A percentile compares a stretch with the other conserved stretches of the same genome.
These are phyloP conservation scores for Macaria liturata DNA, from an alignment of 2,888 invertebrate species.

Conservation along the genomic window DNA sequence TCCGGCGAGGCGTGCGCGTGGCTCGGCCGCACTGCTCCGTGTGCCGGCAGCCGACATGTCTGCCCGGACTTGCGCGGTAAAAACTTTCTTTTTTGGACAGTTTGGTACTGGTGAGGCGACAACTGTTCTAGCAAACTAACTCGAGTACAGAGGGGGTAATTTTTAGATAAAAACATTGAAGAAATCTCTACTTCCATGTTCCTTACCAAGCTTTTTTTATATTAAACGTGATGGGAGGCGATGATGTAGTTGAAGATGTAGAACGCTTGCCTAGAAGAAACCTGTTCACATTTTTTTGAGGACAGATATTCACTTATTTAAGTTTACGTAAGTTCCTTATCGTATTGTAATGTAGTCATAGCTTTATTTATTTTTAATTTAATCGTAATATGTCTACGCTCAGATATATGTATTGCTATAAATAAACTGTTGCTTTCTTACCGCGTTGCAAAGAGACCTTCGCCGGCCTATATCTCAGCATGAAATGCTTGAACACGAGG, in stretches of 20 bases:
- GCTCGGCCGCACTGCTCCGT: slow-evolving; percentile 42
- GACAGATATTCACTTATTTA: too few species aligned
- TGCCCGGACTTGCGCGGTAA: slow-evolving; percentile 67
- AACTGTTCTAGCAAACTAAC: slow-evolving; percentile 16
- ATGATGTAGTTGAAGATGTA: too few species aligned
- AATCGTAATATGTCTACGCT: too few species aligned
- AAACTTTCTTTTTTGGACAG: slow-evolving; percentile 47
- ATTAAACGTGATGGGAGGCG: too few species aligned
- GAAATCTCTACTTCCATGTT: too few species aligned
- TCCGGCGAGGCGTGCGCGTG: slow-evolving; percentile 27
- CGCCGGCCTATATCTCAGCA: slow-evolving; percentile 15
- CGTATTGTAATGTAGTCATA: too few species aligned
- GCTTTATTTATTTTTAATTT: too few species aligned
- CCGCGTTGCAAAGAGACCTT: slow-evolving; percentile 12
- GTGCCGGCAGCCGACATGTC: slow-evolving; percentile 29
- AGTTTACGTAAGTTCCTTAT: too few species aligned
- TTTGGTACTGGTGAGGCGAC: slow-evolving; percentile 46
- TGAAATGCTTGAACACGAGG: slow-evolving; percentile 11
- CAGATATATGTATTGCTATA: not conserved
- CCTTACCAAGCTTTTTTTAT: too few species aligned
- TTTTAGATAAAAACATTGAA: too few species aligned
- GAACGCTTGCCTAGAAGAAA: too few species aligned
- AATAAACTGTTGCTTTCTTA: slow-evolving; percentile 2
- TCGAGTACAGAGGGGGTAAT: not conserved
- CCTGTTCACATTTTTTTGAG: too few species aligned